Base-by-base conservation (phyloP, 2,797 vertebrate species). In the Enteromius anoplus region DNA sequence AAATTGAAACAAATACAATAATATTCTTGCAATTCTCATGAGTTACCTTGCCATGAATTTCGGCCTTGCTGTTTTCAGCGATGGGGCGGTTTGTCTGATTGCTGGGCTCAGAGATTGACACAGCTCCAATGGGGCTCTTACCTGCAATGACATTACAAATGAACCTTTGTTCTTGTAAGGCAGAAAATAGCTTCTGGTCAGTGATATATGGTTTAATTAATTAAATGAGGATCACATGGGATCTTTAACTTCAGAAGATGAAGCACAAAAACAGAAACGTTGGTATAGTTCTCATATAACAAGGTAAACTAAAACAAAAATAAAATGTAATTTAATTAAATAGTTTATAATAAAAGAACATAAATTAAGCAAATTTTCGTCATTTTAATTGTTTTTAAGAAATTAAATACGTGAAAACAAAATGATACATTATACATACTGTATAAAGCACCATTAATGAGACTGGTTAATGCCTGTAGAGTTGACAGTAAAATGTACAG, bases 11-110 rank as follows among this genome's bases (percentile, higher is more conserved):
- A 70, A 45, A 72, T 21, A 32, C 45, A 32, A 21, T 34, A 51
- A 10, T 37, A 75, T 15, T 10, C 2, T 21, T 32, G 17, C 5
- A 26, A 26, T 26, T 26, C 26, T 26, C 40, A 42, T 42, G 10
- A 42, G 9, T 92, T 96, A 98, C 97, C 96, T 96, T 95, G 86
- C 82, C 84, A 70, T 87, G 87, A 62, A 84, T 89, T 90, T 84
- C 91, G 86, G 88, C 87, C 71, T 91, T 91, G 88, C 91, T 91
- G 92, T 95, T 94, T 73, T 85, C 90, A 72, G 83, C 21, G 80
- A 75, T 84, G 0, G 29, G 89, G 77, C 88, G 85, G 34, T 81
- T 86, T 76, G 88, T 89, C 32, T 86, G 89, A 12, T 87, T 88
- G 15, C 64, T 55, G 58, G 84, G 88, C 85, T 88, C 87, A 71